phyloP scores from a whole-genome alignment of 2,113 vertebrate genomes.

The Phyllopteryx taeniolatus region DNA sequence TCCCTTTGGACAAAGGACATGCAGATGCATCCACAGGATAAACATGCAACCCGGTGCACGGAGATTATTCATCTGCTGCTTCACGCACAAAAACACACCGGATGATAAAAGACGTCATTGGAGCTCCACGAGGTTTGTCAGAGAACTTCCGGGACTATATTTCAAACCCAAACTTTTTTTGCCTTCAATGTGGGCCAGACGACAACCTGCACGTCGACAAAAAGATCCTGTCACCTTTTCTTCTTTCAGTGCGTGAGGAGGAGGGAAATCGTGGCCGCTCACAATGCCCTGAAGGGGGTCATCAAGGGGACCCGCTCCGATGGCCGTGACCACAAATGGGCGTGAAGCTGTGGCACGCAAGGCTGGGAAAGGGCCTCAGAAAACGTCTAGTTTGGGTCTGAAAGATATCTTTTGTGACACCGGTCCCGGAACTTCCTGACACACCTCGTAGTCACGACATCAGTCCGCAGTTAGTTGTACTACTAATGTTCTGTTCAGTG shows the following conservation, averaged over 20 bases:
- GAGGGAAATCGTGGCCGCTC: background rate
- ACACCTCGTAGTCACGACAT: background rate
- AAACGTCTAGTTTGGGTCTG: background rate
- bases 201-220: background rate
- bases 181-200: background rate
- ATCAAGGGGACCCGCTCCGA: too few species aligned
- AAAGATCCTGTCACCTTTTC: background rate
- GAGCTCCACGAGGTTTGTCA: background rate
- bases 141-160: background rate
- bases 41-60: constrained; percentile 45
- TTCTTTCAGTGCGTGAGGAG: background rate
- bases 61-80: constrained; percentile 28
- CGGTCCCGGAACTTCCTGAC: background rate
- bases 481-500: constrained; percentile 37
- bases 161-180: background rate
- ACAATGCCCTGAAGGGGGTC: background rate
- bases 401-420: background rate
- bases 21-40: constrained; percentile 52
- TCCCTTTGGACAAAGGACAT: constrained; percentile 24
- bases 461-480: constrained; percentile 1
- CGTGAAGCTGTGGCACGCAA: background rate
- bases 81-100: constrained; percentile 12
- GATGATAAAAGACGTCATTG: background rate
- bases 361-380: background rate
- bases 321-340: too few species aligned